Evolutionary conservation across 1,140 invertebrate genomes (phyloP), one percentile per base, ranked within the genome.

Genomic region (Argopecten irradians): DNA sequence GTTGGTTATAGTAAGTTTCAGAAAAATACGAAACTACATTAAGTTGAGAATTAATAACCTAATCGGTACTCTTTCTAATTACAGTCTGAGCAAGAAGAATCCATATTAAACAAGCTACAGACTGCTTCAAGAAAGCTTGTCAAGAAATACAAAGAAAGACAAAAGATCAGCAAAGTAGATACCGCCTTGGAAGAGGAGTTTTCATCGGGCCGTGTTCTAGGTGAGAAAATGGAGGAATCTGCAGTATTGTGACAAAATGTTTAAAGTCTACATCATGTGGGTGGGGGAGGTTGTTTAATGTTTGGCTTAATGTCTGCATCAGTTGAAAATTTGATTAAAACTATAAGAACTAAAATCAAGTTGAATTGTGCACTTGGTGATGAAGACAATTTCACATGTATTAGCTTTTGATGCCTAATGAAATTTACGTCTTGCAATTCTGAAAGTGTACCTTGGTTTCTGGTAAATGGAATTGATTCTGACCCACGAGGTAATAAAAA

Each of bases 131-230:
- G 98, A 95, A 99, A 99, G 95, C 97, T 97, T 5, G 97, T 98
- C 94, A 97, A 98, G 95, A 99, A 99, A 96, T 99, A 99, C 95
- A 97, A 98, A 94, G 96, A 97, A 36, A 97, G 99, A 91, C 98
- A 99, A 95, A 98, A 98, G 95, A 96, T 97, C 84, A 98, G 98
- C 43, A 99, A 99, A 96, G 98, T 99, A 91, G 99, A 99, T 94
- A 96, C 97, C 90, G 97, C 97, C 88, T 94, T 99, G 71, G 98
- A 99, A 96, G 99, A 99, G 96, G 98, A 99, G 95, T 99, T 99
- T 97, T 97, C 97, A 89, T 98, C 98, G 94, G 98, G 99, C 92
- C 97, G 98, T 96, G 96, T 99, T 92, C 96, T 99, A 94, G 98
- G 98, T 95, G 86, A 90, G 92, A 89, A 36, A 34, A 83, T 2